Evolutionary conservation across 2,888 invertebrate genomes (phyloP).

Genomic region (Agrypnus murinus): DNA sequence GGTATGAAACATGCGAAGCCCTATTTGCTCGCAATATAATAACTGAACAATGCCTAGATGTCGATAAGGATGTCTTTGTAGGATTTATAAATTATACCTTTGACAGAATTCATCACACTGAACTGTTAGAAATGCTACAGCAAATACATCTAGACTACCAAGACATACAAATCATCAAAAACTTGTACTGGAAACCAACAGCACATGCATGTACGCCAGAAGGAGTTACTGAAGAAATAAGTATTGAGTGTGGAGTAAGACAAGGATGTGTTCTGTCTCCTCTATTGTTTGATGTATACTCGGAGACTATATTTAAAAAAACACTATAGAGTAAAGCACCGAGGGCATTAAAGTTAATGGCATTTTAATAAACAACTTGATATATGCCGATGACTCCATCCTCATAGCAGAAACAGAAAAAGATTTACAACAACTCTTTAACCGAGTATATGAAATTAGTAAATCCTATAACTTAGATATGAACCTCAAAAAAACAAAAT

Average conservation of each 20-base stretch:
- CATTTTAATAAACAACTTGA: neutral
- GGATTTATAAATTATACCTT: slow-evolving; percentile 12
- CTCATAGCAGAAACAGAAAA: too few species aligned
- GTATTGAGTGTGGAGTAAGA: slow-evolving; percentile 3
- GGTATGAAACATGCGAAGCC: neutral
- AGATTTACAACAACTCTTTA: neutral
- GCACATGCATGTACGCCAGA: neutral
- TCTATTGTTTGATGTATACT: neutral
- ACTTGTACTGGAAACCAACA: too few species aligned
- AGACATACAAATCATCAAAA: neutral
- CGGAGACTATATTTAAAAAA: slow-evolving; percentile 9
- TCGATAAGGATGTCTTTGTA: neutral
- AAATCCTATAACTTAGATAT: too few species aligned
- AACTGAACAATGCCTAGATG: neutral
- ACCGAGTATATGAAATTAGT: too few species aligned
- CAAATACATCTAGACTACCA: too few species aligned
- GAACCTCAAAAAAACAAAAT: too few species aligned
- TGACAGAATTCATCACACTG: slow-evolving; percentile 5
- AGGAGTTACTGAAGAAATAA: slow-evolving; percentile 7
- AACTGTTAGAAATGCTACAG: too few species aligned
- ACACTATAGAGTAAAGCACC: neutral
- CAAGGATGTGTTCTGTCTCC: neutral
- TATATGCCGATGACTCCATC: too few species aligned
- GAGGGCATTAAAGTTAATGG: slow-evolving; percentile 5
- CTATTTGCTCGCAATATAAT: neutral